A percentile compares a stretch with the other conserved stretches of the same genome.
Conservation (phyloP, 2,113 vertebrate genomes). For the Laticauda laticaudata region DNA sequence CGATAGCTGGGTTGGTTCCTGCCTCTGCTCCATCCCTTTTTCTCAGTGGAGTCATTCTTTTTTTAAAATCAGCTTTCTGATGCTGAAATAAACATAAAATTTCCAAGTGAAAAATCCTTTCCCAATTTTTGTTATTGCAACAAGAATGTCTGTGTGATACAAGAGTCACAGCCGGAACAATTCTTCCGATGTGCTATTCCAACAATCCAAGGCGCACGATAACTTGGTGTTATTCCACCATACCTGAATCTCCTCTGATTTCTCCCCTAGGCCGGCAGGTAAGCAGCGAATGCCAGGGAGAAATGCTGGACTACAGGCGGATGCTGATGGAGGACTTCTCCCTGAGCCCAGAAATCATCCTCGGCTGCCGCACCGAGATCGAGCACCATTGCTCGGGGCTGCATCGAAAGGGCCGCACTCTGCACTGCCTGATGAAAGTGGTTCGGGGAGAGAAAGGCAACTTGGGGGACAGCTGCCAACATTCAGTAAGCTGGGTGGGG, state of each 20-base stretch:
- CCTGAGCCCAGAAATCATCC: conserved; percentile 92
- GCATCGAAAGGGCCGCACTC: conserved; percentile 91
- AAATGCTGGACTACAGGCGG: conserved; percentile 95
- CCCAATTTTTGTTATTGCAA: neutral
- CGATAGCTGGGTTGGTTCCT: neutral
- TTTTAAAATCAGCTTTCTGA: neutral
- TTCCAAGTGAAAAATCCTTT: too few relatives aligned
- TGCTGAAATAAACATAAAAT: neutral
- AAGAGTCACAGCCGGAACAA: neutral
- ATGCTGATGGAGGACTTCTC: conserved; percentile 99
- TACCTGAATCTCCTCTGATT: neutral
- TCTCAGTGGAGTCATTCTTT: neutral
- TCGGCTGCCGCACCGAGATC: conserved; percentile 92
- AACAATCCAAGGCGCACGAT: too few relatives aligned
- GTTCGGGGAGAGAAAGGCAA: conserved; percentile 82
- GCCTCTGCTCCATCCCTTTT: neutral
- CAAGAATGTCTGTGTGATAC: too few relatives aligned
- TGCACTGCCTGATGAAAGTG: conserved; percentile 95
- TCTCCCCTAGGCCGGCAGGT: conserved; percentile 82
- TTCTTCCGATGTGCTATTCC: neutral
- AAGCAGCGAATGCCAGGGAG: conserved; percentile 93
- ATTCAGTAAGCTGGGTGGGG: conserved; percentile 78
- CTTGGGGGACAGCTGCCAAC: conserved; percentile 85
- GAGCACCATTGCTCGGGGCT: conserved; percentile 92
- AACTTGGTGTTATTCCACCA: neutral